Evolutionary conservation across 2,797 vertebrate genomes (phyloP).

Genomic region (Urocyon cinereoargenteus): DNA sequence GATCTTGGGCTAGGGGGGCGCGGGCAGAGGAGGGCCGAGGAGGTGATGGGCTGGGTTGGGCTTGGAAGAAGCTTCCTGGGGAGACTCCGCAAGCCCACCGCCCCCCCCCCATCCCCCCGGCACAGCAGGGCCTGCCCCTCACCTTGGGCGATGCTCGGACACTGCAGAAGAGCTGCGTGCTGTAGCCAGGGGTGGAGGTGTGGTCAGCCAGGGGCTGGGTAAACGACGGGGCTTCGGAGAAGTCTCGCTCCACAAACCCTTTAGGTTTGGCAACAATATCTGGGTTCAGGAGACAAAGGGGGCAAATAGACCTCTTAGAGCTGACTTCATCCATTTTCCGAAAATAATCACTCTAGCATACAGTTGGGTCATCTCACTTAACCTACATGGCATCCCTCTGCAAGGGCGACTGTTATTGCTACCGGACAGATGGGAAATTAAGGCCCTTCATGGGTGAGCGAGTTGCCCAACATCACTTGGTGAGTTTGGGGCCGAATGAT

Average conservation of each 20-base stretch:
- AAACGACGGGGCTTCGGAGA: slow-evolving; percentile 96
- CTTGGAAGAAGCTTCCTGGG: background rate
- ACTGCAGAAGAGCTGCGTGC: slow-evolving; percentile 95
- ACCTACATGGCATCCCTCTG: background rate
- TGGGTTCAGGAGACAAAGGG: slow-evolving; percentile 75
- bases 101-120: fast-evolving
- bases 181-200: slow-evolving; percentile 95
- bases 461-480: background rate
- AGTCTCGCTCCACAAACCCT: slow-evolving; percentile 90
- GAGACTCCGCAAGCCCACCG: background rate
- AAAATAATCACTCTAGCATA: background rate
- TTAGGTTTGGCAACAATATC: slow-evolving; percentile 90
- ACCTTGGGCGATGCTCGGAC: slow-evolving; percentile 96
- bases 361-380: too few species aligned
- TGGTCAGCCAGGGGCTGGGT: slow-evolving; percentile 93
- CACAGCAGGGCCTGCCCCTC: background rate
- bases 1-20: slow-evolving; percentile 92
- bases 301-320: background rate
- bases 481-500: background rate
- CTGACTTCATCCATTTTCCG: background rate
- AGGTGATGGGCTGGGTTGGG: background rate
- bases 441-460: background rate
- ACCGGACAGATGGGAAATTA: background rate
- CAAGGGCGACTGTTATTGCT: background rate
- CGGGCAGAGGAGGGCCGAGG: background rate